Conservation (phyloP, 2,888 invertebrate genomes). For the Uropetala carovei region DNA sequence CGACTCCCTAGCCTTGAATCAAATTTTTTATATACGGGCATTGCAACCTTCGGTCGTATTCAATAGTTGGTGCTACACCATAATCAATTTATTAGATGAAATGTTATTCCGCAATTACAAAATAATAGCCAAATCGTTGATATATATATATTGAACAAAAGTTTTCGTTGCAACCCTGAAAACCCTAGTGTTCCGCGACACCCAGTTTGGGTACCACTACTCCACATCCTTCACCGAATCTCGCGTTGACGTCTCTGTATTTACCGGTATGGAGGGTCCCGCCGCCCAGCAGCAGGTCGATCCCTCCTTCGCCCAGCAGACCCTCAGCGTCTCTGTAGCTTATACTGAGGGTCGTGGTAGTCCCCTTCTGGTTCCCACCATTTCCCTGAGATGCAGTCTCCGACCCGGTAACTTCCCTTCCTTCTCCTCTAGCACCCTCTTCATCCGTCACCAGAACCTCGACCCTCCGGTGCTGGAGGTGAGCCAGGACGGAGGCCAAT, state of each 20-base stretch:
- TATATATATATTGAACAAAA: not conserved
- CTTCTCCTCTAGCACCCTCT: not conserved
- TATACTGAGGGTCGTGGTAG: conserved; percentile 79
- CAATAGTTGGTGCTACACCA: no score
- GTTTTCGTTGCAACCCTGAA: no score
- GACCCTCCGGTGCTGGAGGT: conserved; percentile 78
- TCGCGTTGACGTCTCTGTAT: not conserved
- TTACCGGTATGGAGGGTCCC: conserved; percentile 72
- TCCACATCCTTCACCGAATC: not conserved
- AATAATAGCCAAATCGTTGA: not conserved
- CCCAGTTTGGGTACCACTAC: no score
- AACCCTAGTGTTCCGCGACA: no score
- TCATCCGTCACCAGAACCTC: conserved; percentile 49
- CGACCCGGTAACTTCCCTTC: not conserved
- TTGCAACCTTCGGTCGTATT: no score
- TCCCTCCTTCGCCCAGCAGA: conserved; percentile 80
- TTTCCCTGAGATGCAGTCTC: not conserved
- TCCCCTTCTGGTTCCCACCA: conserved; percentile 17
- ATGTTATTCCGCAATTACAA: not conserved
- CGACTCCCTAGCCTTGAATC: no score
- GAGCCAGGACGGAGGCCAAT: conserved; percentile 75
- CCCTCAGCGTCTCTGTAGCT: conserved; percentile 85
- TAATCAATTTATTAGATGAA: not conserved
- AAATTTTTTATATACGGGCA: no score
- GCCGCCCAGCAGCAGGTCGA: conserved; percentile 79